phyloP scores from a whole-genome alignment of 2,888 invertebrate species.

The Allacma fusca region DNA sequence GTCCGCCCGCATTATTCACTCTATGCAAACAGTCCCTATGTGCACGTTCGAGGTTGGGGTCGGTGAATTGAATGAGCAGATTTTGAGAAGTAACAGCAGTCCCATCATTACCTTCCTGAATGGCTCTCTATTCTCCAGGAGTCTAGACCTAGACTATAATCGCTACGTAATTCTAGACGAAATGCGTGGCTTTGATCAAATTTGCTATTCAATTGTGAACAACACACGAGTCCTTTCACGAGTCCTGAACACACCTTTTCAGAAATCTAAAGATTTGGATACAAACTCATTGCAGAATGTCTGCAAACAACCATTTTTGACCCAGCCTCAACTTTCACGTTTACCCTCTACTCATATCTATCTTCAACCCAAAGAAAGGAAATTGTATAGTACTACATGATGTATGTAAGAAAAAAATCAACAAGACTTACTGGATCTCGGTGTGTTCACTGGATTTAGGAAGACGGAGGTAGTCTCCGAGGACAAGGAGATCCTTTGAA shows the following conservation, averaged over 20 bases:
- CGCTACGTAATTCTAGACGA: background rate
- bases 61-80: background rate
- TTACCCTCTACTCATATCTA: too few relatives aligned
- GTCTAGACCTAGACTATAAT: slow-evolving; percentile 14
- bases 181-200: background rate
- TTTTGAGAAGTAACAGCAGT: background rate
- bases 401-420: too few relatives aligned
- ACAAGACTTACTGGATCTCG: slow-evolving; percentile 59
- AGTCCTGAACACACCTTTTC: too few relatives aligned
- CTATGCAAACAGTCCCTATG: background rate
- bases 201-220: background rate
- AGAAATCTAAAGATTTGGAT: too few relatives aligned
- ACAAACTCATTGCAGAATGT: too few relatives aligned
- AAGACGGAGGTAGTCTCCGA: slow-evolving; percentile 61
- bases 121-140: background rate
- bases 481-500: slow-evolving; percentile 59
- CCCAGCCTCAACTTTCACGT: too few relatives aligned
- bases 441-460: slow-evolving; percentile 58
- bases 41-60: background rate
- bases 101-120: background rate
- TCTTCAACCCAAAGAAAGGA: too few relatives aligned
- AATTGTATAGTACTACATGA: too few relatives aligned
- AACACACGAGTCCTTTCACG: too few relatives aligned
- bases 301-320: too few relatives aligned
- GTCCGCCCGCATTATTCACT: too few relatives aligned